Percentiles rank a stretch among this genome's conserved stretches.
Conservation (phyloP, 1,140 invertebrate genomes). For the Delia radicum region DNA sequence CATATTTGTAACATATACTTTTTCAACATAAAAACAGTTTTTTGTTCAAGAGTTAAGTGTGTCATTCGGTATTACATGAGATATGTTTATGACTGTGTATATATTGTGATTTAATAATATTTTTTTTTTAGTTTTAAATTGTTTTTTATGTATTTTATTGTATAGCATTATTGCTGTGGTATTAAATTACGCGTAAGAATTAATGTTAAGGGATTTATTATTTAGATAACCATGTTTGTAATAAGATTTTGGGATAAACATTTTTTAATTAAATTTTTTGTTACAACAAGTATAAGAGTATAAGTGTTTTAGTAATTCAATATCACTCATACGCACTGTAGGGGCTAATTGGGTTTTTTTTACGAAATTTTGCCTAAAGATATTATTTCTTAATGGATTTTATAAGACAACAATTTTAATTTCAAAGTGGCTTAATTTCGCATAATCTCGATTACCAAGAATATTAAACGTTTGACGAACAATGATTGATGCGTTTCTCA, state of each 20-base stretch:
- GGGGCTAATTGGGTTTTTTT: too few relatives aligned
- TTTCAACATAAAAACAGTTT: too few relatives aligned
- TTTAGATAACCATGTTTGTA: neutral
- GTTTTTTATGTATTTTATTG: neutral
- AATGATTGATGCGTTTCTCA: too few relatives aligned
- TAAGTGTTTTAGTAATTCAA: too few relatives aligned
- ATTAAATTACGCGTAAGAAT: neutral
- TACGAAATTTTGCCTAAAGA: too few relatives aligned
- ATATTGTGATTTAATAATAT: neutral
- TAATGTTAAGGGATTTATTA: neutral
- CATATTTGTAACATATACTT: too few relatives aligned
- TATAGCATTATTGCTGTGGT: neutral
- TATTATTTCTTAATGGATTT: too few relatives aligned
- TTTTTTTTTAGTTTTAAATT: neutral
- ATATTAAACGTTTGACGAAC: too few relatives aligned
- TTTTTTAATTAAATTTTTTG: neutral
- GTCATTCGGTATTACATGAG: neutral
- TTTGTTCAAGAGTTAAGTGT: neutral
- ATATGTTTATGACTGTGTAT: neutral
- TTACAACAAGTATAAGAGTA: too few relatives aligned
- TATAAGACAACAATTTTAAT: too few relatives aligned
- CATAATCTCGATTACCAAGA: too few relatives aligned
- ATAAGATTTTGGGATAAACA: neutral
- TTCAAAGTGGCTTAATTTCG: too few relatives aligned
- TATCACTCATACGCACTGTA: neutral